Evolutionary conservation across 2,113 vertebrate species (phyloP).

Genomic region (Larimichthys polyactis): DNA sequence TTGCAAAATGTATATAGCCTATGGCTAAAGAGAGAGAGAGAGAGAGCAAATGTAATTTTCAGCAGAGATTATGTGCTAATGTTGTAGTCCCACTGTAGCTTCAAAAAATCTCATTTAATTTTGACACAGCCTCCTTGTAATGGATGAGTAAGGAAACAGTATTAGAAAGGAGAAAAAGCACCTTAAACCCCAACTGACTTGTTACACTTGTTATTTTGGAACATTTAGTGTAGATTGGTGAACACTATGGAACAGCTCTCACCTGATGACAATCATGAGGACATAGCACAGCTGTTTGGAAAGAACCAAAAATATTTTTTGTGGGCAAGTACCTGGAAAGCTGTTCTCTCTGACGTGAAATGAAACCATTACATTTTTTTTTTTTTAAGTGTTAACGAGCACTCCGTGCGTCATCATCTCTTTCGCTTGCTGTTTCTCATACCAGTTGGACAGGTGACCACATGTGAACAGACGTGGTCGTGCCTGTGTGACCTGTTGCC

Average conservation of each 20-base stretch:
- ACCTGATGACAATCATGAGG: constrained; percentile 18
- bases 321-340: constrained; percentile 15
- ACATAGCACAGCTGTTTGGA: constrained; percentile 33
- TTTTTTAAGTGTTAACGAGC: not conserved
- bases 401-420: not conserved
- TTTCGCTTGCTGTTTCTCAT: not conserved
- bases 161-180: constrained; percentile 10
- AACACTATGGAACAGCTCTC: constrained; percentile 38
- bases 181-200: constrained; percentile 9
- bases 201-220: not conserved
- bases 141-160: not conserved
- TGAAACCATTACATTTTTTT: not conserved
- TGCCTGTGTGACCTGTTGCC: not conserved
- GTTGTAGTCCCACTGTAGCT: not conserved
- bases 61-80: not conserved
- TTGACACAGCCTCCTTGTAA: not conserved
- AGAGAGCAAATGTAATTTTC: not conserved
- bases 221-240: constrained; percentile 19
- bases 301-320: constrained; percentile 34
- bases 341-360: constrained; percentile 35
- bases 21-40: not conserved
- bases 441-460: not conserved
- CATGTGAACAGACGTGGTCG: not conserved
- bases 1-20: not conserved
- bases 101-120: constrained; percentile 12